These are phyloP conservation scores for Atta texana DNA, from an alignment of 1,140 invertebrate species.

Conservation along the genomic window DNA sequence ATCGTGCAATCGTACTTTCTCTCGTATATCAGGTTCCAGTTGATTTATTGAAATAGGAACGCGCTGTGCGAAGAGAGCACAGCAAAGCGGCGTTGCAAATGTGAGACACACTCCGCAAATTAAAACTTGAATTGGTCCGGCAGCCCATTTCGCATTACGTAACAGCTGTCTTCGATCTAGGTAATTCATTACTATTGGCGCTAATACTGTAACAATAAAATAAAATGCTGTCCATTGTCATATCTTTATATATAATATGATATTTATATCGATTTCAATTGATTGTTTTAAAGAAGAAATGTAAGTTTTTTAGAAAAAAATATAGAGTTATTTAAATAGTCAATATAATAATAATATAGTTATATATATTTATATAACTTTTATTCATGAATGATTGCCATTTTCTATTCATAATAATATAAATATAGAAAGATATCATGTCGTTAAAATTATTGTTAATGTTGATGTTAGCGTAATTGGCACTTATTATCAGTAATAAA, in stretches of 20 bases:
- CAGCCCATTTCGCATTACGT: slow-evolving; percentile 87
- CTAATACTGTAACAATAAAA: slow-evolving; percentile 86
- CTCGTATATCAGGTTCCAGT: slow-evolving; percentile 88
- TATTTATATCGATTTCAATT: background rate
- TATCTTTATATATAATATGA: background rate
- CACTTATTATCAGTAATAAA: background rate
- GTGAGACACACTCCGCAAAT: slow-evolving; percentile 92
- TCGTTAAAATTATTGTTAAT: background rate
- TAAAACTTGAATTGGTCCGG: slow-evolving; percentile 88
- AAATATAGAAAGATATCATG: background rate
- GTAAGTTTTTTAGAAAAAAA: background rate
- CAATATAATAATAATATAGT: background rate
- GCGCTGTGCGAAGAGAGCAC: slow-evolving; percentile 93
- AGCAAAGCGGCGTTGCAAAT: slow-evolving; percentile 94
- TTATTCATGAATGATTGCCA: background rate
- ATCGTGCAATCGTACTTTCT: slow-evolving; percentile 84
- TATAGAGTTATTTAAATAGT: background rate
- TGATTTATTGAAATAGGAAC: slow-evolving; percentile 87
- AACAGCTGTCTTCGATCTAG: slow-evolving; percentile 88
- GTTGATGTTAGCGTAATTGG: background rate
- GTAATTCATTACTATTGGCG: slow-evolving; percentile 90
- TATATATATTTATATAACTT: slow-evolving; percentile 6
- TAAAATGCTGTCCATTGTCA: background rate
- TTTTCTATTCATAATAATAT: background rate
- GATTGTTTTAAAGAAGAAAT: background rate